Base-by-base conservation (phyloP, 1,140 invertebrate species). In the Drusus annulatus region DNA sequence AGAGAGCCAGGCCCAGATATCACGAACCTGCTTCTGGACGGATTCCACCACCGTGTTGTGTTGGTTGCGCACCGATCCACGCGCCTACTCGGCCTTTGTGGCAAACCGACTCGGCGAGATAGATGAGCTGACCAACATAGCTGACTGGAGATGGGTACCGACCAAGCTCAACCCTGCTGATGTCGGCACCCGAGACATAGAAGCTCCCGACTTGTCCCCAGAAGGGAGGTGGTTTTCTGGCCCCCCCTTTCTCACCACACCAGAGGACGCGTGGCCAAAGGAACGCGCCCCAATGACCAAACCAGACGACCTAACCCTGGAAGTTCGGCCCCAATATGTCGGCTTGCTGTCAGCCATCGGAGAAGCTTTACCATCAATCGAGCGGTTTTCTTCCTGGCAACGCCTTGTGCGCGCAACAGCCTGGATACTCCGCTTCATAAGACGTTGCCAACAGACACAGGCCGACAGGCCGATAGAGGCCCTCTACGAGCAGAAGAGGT, bases 101-200 rank as follows among this genome's bases (percentile, higher is more conserved):
- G 3, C 4, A 36, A 7, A 36, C 3, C 4, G 7, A 36, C 8
- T 89, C 1, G 71, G 77, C 7, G 82, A 86, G 79, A 89, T 90
- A 4, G 83, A 85, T 7, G 78, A 84, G 13, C 3, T 78, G 8
- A 80, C 83, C 0, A 21, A 52, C n/a, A 13, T 6, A 0, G 19
- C 13, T 0, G 80, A 82, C 19, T 85, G 83, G 83, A 73, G 56
- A 15, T 85, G 83, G 81, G 77, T 84, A 7, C 77, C 83, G 0
- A 71, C 81, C 0, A 63, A 80, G n/a, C 16, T 71, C 8, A 85
- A 84, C 60, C 80, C 79, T 0, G 84, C 84, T 0, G 84, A 85
- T 16, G 25, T 75, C 10, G 83, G 73, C 0, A 84, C 81, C 5
- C 52, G 83, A 51, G 50, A 62, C 23, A 73, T 25, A 5, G 15